Base-by-base conservation (phyloP, 2,113 vertebrate genomes). In the Cyprinus carpio region DNA sequence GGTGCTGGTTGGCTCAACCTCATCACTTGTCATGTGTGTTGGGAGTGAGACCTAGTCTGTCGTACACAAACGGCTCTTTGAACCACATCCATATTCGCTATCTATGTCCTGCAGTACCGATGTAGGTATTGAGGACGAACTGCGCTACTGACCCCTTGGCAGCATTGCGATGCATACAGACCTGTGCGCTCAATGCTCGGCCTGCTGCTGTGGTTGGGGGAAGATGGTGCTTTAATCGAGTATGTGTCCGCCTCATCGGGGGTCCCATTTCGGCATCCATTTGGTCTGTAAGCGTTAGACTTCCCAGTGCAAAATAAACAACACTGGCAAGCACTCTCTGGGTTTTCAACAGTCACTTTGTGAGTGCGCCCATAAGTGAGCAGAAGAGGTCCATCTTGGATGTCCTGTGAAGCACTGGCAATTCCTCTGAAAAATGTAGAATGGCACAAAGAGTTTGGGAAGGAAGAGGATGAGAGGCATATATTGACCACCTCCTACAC, bases 31-130 rank as follows among this genome's bases (percentile, higher is more conserved):
- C 95, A 94, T 94, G 95, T 92, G 94, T 94, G 92, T 95, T n/a
- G 94, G 92, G 95, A 96, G 90, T 92, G 92, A 60, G 95, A 92
- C 87, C 90, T 94, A 89, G 92, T 92, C n/a, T n/a, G n/a, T n/a
- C n/a, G n/a, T n/a, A n/a, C n/a, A n/a, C 88, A 91, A 89, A 85
- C 92, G 94, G 78, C 93, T n/a, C 95, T 92, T 93, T 94, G 90
- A n/a, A 94, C 90, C 90, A 82, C 64, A 82, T 95, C n/a, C 95
- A 89, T 94, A 95, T 91, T 97, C 96, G 84, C 95, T 96, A 94
- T 97, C 95, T 96, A 96, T 91, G 81, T 97, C 95, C 93, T 96
- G 95, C 94, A 96, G 95, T 97, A n/a, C n/a, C 95, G 93, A 96
- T 95, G 92, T 96, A 88, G 96, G 94, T 88, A 96, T 95, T 90